Percentiles rank a stretch among this genome's conserved stretches.
Conservation (phyloP, 2,113 vertebrate species). For the Dasypus novemcinctus region DNA sequence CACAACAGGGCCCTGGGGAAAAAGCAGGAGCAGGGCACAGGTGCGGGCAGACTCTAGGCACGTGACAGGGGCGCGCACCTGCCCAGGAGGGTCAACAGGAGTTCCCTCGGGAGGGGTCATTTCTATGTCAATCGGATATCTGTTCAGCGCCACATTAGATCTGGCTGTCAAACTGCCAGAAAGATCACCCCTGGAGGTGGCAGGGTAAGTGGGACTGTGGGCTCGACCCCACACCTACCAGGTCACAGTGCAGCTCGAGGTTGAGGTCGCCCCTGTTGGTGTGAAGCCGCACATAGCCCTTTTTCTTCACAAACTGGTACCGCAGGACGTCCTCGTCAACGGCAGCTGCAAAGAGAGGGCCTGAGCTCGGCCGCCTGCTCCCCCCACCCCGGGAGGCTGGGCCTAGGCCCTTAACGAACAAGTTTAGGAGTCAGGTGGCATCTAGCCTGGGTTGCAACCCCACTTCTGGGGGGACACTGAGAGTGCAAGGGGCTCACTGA, state of each 20-base stretch:
- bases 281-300: constrained; percentile 95
- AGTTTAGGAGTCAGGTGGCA: background rate
- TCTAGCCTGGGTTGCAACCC: background rate
- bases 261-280: constrained; percentile 96
- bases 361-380: background rate
- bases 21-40: background rate
- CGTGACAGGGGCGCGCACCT: too few species aligned
- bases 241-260: constrained; percentile 95
- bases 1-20: background rate
- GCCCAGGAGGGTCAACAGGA: too few species aligned
- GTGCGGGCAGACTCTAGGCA: fast-evolving
- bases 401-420: background rate
- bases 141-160: too few species aligned
- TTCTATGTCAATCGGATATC: too few species aligned
- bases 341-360: constrained; percentile 80
- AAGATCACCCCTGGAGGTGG: too few species aligned
- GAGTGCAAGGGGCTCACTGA: background rate
- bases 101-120: too few species aligned
- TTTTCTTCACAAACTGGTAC: constrained; percentile 96
- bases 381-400: background rate
- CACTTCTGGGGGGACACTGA: background rate
- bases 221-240: constrained; percentile 81
- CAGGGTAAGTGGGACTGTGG: too few species aligned
- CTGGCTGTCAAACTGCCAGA: too few species aligned
- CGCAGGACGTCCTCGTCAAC: constrained; percentile 94